Percentiles rank a stretch among this genome's conserved stretches.
phyloP scores from a whole-genome alignment of 2,113 vertebrate genomes.

The Geococcyx californianus region DNA sequence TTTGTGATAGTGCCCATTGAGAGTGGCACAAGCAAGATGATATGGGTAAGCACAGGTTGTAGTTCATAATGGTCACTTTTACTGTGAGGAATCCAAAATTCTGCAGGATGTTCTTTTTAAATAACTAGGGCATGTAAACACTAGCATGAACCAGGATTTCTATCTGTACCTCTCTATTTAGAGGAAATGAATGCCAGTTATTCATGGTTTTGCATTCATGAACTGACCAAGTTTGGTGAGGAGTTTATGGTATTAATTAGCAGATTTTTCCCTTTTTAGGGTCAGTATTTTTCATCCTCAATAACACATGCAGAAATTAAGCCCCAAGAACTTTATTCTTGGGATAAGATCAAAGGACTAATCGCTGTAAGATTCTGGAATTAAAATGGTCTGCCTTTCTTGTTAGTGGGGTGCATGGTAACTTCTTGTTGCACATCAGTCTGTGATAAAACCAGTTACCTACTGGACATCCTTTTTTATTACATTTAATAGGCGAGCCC shows the following conservation, averaged over 20 bases:
- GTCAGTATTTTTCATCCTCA: neutral
- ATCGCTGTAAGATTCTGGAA: neutral
- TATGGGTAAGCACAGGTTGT: neutral
- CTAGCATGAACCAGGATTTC: conserved; percentile 12
- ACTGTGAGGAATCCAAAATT: conserved; percentile 41
- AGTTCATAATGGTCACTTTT: conserved; percentile 17
- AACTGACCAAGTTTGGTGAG: neutral
- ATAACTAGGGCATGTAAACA: conserved; percentile 69
- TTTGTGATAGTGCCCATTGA: neutral
- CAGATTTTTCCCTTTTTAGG: conserved; percentile 16
- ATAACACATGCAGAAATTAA: neutral
- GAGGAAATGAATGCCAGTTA: conserved; percentile 61
- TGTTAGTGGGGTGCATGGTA: neutral
- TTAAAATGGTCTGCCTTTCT: neutral
- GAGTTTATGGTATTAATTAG: conserved; percentile 16
- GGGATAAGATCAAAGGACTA: neutral
- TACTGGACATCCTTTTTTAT: neutral
- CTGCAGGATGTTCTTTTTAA: conserved; percentile 34
- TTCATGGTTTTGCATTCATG: conserved; percentile 15
- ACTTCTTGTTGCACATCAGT: neutral
- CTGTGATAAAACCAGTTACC: neutral
- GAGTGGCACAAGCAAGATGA: neutral
- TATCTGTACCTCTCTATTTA: conserved; percentile 54
- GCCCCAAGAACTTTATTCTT: neutral
- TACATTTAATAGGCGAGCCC: neutral